Evolutionary conservation across 2,113 vertebrate genomes (phyloP).

Genomic region (Cricetomys ansorgei): DNA sequence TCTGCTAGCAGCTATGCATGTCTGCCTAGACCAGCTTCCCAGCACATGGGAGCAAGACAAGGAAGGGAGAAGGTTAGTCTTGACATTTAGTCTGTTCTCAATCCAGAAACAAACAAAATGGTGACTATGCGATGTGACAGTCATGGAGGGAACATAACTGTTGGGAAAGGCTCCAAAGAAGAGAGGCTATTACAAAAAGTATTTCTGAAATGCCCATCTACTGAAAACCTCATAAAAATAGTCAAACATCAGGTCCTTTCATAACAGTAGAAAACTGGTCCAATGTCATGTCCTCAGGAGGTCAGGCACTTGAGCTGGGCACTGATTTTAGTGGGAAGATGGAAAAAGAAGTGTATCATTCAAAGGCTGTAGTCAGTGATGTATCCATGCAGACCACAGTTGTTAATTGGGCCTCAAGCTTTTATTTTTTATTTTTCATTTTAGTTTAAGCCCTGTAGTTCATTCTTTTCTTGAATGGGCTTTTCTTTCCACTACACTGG

Average conservation of each 20-base stretch:
- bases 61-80: background rate
- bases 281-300: background rate
- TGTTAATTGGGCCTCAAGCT: background rate
- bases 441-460: background rate
- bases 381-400: background rate
- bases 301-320: background rate
- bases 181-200: background rate
- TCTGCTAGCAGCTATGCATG: background rate
- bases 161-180: background rate
- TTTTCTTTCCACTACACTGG: constrained; percentile 21
- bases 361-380: background rate
- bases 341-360: background rate
- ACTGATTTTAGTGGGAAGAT: background rate
- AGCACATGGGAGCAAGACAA: background rate
- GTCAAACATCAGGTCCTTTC: background rate
- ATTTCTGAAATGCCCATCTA: background rate
- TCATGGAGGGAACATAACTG: background rate
- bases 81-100: background rate
- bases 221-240: background rate
- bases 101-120: background rate
- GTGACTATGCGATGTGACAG: background rate
- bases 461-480: constrained; percentile 4
- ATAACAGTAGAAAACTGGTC: background rate
- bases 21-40: background rate
- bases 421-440: background rate